Conservation (phyloP, 2,888 invertebrate genomes). For the Omphaloscelis lunosa region DNA sequence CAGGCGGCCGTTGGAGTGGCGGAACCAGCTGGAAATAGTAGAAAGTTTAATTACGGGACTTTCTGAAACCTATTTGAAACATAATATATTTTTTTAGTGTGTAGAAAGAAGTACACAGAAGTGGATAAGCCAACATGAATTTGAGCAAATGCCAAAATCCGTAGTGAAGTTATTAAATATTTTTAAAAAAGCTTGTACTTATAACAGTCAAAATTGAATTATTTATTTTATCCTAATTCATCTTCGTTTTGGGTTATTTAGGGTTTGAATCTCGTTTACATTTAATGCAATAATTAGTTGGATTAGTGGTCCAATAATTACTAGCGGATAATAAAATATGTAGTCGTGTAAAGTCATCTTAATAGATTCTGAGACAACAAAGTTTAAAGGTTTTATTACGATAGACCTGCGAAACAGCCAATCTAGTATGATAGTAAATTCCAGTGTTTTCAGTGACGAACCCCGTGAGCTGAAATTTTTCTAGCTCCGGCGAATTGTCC, state of each 20-base stretch:
- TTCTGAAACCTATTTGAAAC: not conserved
- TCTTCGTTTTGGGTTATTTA: not conserved
- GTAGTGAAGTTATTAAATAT: not conserved
- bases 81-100: not conserved
- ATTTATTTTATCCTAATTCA: not conserved
- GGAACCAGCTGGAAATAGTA: conserved; percentile 89
- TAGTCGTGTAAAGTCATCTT: not conserved
- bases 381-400: not conserved
- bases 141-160: not conserved
- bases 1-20: conserved; percentile 91
- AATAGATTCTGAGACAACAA: not conserved
- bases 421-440: not conserved
- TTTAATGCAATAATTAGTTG: not conserved
- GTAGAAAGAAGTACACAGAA: not conserved
- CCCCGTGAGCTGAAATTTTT: not conserved
- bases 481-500: not conserved
- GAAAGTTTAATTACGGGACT: not conserved
- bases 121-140: not conserved
- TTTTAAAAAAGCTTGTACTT: not conserved
- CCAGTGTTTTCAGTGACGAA: not conserved
- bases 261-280: not conserved
- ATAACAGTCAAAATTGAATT: not conserved
- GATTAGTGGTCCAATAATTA: not conserved
- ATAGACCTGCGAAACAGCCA: not conserved
- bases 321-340: not conserved